Base-by-base conservation (phyloP, 2,797 vertebrate species). In the Meriones psammophilus region DNA sequence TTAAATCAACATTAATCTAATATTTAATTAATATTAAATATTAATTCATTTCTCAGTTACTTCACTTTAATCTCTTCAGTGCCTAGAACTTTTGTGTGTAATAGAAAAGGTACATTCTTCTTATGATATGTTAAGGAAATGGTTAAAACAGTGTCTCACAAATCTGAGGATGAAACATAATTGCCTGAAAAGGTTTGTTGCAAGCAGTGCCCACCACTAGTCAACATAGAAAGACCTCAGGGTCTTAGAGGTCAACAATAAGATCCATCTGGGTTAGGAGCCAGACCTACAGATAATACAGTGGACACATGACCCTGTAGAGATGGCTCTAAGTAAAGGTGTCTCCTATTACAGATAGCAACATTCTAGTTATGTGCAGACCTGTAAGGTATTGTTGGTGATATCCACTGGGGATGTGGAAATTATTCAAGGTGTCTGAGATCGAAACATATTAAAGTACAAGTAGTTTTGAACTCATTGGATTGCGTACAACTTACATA, bases 121-220 rank as follows among this genome's bases (percentile, higher is more conserved):
- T 18, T 60, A 36, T 42, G 5, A 54, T 60, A 5, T 13, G 3
- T 76, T 54, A 24, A 89, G 18, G 13, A 80, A 88, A 85, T 18
- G 6, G 77, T 56, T 10, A 89, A 94, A 91, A 80, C 54, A 17
- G 3, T 69, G 4, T 76, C 50, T 66, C 26, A 50, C 1, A 58
- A 58, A 36, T 1, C 15, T 24, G 50, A 22, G 6, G 1, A 10
- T 79, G 24, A 89, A 50, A 58, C 26, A 0, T 6, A 30, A 33
- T 50, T 17, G 1, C 8, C 3, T 56, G 36, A 20, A 64, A 50
- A 81, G 26, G 24, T 17, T 28, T 39, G 12, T 13, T 69, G 3
- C 5, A 50, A 88, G 26, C 4, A 56, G 5, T 1, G 4, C 14
- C 8, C 3, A 39, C 1, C 12, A 28, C 5, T 5, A 9, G 12